Base-by-base conservation (phyloP, 2,113 vertebrate species). In the Brachypodius melanocephalos region DNA sequence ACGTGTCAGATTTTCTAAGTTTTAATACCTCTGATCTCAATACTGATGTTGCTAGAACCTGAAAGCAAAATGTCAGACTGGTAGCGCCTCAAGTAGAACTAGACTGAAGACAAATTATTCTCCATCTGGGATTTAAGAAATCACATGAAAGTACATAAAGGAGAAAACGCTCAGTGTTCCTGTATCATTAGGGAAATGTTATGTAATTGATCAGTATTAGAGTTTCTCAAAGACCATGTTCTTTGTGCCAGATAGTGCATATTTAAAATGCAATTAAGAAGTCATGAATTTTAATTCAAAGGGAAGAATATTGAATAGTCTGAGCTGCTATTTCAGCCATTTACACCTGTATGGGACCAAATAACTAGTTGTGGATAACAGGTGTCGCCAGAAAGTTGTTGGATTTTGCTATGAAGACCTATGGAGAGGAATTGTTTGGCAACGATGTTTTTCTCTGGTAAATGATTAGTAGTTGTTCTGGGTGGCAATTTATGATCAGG, bases 11-110 rank as follows among this genome's bases (percentile, higher is more conserved):
- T 91, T 83, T 96, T 59, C 68, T 42, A 69, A 78, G 61, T 68
- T 89, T 79, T 93, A 75, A 14, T 89, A 75, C 94, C 87, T 96
- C 72, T 93, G 85, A 62, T 96, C 67, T 96, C 89, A 81, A 28
- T 74, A 40, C 88, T 95, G 74, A 58, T 85, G 67, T 93, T 95
- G 59, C 24, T 85, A 85, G 93, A 93, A 72, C 73, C 68, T 78
- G 85, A 90, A 97, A 92, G 84, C 49, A 87, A 48, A 92, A 91
- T 89, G 78, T 96, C 81, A 96, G 52, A 75, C 55, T 11, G 5
- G 16, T 95, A 92, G 46, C 76, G 68, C 61, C 43, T 85, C 83
- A 95, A 86, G 78, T 92, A 83, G 63, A 90, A 87, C 65, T 89
- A 95, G 76, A 57, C 38, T 86, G 71, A 93, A 95, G 91, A 72